phyloP scores from a whole-genome alignment of 2,797 vertebrate species.

The Malacoraja senta region DNA sequence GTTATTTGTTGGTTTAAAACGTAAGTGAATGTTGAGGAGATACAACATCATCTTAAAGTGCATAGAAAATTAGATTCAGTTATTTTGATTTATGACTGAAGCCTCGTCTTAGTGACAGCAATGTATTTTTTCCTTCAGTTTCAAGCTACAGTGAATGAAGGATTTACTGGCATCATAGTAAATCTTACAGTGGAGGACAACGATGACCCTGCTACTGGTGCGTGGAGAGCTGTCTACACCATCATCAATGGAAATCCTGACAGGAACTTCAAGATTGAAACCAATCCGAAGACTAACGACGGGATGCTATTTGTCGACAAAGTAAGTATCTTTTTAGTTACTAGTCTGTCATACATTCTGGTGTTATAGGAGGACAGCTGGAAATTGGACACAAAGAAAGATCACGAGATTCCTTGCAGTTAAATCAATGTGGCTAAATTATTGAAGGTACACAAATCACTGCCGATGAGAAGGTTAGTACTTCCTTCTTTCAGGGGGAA shows the following conservation, averaged over 20 bases:
- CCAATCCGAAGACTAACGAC: conserved; percentile 87
- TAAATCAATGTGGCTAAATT: not conserved
- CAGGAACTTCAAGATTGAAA: conserved; percentile 85
- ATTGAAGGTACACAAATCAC: not conserved
- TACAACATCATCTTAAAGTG: not conserved
- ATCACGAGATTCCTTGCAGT: not conserved
- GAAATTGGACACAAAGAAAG: not conserved
- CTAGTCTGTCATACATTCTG: not conserved
- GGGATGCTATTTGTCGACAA: conserved; percentile 93
- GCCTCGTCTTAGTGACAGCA: not conserved
- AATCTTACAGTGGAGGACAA: conserved; percentile 86
- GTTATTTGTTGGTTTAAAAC: not conserved
- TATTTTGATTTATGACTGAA: conserved; percentile 5
- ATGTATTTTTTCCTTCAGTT: conserved; percentile 61
- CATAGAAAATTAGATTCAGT: conserved; percentile 9
- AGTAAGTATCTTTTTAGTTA: conserved; percentile 54
- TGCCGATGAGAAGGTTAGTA: not conserved
- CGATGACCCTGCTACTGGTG: conserved; percentile 81
- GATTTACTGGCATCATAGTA: conserved; percentile 78
- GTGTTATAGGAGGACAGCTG: too few relatives aligned
- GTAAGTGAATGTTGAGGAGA: not conserved
- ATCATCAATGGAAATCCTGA: conserved; percentile 85
- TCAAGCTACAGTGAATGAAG: conserved; percentile 82
- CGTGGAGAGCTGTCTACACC: conserved; percentile 82
- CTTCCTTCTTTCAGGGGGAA: not conserved